phyloP scores from a whole-genome alignment of 2,113 vertebrate genomes.

The Rhineura floridana region DNA sequence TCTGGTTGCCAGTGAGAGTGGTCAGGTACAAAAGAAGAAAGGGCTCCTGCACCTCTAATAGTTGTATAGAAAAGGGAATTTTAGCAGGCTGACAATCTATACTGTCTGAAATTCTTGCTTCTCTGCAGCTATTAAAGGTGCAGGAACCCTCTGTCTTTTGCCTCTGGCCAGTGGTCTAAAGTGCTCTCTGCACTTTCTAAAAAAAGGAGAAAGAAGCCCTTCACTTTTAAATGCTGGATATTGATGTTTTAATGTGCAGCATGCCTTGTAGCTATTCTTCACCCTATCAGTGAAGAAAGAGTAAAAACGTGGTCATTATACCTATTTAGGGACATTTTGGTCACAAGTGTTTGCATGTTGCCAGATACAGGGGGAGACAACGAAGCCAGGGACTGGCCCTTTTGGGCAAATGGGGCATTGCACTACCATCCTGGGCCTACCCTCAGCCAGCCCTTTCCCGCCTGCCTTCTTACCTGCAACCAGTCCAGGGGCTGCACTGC shows the following conservation, averaged over 20 bases:
- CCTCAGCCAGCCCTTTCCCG: too few species aligned
- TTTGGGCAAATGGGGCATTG: too few species aligned
- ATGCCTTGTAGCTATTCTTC: neutral
- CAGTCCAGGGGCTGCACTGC: too few species aligned
- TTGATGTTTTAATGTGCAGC: neutral
- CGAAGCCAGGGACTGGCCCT: too few species aligned
- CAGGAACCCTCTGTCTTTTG: neutral
- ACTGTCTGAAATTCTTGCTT: too few species aligned
- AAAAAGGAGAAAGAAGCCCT: neutral
- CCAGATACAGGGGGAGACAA: too few species aligned
- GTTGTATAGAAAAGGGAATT: neutral
- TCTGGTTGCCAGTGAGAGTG: neutral
- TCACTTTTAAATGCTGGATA: neutral
- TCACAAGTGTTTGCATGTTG: too few species aligned
- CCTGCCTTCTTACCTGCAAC: too few species aligned
- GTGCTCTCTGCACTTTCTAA: neutral
- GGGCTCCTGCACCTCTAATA: neutral
- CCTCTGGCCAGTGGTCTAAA: neutral
- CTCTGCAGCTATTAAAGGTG: neutral
- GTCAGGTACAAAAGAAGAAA: neutral
- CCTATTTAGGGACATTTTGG: too few species aligned
- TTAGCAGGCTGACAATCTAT: neutral
- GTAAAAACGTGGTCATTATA: too few species aligned
- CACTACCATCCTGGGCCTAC: too few species aligned
- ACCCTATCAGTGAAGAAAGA: too few species aligned